Evolutionary conservation across 2,797 vertebrate species (phyloP), one percentile per base, ranked within the genome.

Genomic region (Pyrocephalus nanus): DNA sequence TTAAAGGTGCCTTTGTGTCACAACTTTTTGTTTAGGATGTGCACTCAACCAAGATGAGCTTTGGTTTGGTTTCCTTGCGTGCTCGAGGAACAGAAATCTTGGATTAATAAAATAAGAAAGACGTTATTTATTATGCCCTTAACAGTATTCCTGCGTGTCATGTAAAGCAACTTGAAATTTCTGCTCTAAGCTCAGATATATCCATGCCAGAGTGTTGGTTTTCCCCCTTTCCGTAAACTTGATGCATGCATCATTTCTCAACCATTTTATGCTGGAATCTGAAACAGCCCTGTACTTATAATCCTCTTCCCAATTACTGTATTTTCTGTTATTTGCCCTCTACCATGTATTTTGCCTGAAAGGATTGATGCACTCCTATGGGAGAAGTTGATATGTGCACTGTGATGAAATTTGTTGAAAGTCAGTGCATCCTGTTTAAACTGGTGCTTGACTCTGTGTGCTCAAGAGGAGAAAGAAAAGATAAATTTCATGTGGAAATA

Each of bases 1-100:
- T 85, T 89, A 77, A 88, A 95, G 88, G 86, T 96, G 90, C 74
- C 77, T 94, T 95, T 93, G 66, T 90, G 45, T 64, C 40, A 22
- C 77, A 90, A n/a, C 53, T 86, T 86, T 61, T 92, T 93, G 55
- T 92, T 93, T 60, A 84, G 88, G 54, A 58, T 91, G 62, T 4
- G 12, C 67, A 29, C 12, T 93, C 71, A 85, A 78, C 43, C 86
- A 85, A 23, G 48, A 77, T 40, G 38, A 66, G 55, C 88, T 88
- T 72, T 76, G 40, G 47, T 90, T 86, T 84, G 42, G 19, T 75
- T 92, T 90, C 7, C 64, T 53, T 73, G 43, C 76, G 34, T 90
- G 26, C 29, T 70, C 23, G 48, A 64, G 48, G 70, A 92, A 55
- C n/a, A 92, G 70, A 74, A 92, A 40, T 74, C 45, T 65, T 92